phyloP scores from a whole-genome alignment of 1,140 invertebrate species.

The Hestina assimilis region DNA sequence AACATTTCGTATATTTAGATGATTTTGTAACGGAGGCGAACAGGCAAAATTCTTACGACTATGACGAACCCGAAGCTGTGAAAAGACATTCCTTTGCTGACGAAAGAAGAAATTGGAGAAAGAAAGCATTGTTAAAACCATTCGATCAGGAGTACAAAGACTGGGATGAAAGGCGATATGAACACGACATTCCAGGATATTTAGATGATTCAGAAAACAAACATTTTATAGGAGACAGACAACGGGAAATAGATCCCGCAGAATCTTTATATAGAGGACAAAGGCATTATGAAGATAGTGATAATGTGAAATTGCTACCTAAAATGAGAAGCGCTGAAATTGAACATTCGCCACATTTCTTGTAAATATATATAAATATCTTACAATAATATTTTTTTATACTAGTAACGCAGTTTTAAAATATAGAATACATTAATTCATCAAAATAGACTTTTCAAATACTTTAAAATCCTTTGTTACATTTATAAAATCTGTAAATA shows the following conservation, averaged over 20 bases:
- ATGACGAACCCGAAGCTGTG: slow-evolving; percentile 51
- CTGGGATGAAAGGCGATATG: slow-evolving; percentile 48
- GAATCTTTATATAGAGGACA: slow-evolving; percentile 33
- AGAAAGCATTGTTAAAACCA: slow-evolving; percentile 52
- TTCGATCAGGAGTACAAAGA: slow-evolving; percentile 44
- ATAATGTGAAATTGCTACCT: slow-evolving; percentile 36
- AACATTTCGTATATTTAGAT: slow-evolving; percentile 48
- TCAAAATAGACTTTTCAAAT: no score
- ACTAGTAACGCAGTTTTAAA: no score
- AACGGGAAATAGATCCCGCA: slow-evolving; percentile 38
- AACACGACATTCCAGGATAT: slow-evolving; percentile 46
- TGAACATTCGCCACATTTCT: slow-evolving; percentile 26
- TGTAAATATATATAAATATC: slow-evolving; percentile 33
- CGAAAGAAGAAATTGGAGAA: slow-evolving; percentile 61
- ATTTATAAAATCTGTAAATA: background rate
- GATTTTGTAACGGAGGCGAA: slow-evolving; percentile 48
- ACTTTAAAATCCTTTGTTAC: background rate
- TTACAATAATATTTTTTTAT: background rate
- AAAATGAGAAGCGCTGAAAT: slow-evolving; percentile 41
- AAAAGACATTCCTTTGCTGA: slow-evolving; percentile 53
- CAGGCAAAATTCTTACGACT: slow-evolving; percentile 50
- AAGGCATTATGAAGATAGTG: slow-evolving; percentile 42
- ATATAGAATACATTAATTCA: no score
- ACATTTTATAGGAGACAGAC: slow-evolving; percentile 36
- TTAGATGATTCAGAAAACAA: slow-evolving; percentile 44